Evolutionary conservation across 2,888 invertebrate genomes (phyloP), one percentile per base, ranked within the genome.

Genomic region (Lycaena phlaeas): DNA sequence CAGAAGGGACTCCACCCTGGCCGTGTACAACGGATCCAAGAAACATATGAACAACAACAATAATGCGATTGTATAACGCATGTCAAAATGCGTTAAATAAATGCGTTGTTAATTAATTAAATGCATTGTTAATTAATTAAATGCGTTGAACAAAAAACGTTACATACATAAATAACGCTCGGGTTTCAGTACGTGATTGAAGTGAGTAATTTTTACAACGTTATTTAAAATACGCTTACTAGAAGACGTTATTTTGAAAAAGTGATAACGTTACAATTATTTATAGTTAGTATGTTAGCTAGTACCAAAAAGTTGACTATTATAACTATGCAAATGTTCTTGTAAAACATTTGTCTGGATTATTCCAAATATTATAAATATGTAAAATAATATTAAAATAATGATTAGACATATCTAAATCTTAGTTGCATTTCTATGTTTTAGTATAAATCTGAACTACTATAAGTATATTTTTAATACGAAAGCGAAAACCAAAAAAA

Each of bases 31-130:
- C 44, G 76, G 71, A 12, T 61, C 64, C 0, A 69, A 74, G 18
- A 81, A 79, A 52, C 71, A 77, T 36, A 62, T 65, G 53, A 72
- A 77, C 48, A 71, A 66, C 5, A 75, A 76, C 40, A 79, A 82
- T 49, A 79, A 77, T 40, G 66, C 75, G n/a, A n/a, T 38, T 77
- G 73, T 39, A 75, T 22, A 7, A 22, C 6, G 2, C 2, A 9
- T 6, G 22, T 9, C 4, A 9, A 4, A 22, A 5, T 22, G 22
- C 5, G 5, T 22, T 22, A 5, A 18, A 18, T 5, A 5, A 5
- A 18, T 5, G 9, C 5, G 2, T 4, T 5, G 22, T 22, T n/a
- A n/a, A n/a, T 22, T 22, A 5, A 18, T 4, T 5, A 5, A 5
- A 18, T 5, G 9, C 5, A 2, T 4, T 5, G 22, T 22, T n/a